Base-by-base conservation (phyloP, 2,113 vertebrate genomes). In the Ptilorrhoa leucosticta region DNA sequence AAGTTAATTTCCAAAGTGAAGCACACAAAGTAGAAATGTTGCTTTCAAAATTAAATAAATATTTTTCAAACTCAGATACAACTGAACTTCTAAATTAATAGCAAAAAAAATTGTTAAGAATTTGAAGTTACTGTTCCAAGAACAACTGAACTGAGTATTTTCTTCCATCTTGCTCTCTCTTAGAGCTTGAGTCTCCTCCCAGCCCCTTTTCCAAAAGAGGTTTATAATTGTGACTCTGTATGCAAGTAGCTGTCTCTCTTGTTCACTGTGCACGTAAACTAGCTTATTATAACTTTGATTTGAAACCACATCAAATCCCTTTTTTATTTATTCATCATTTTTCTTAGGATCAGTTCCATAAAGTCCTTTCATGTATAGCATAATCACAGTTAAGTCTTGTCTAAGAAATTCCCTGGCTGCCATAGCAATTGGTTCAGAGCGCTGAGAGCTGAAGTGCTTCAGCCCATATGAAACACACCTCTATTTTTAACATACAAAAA, bases 341-440 rank as follows among this genome's bases (percentile, higher is more conserved):
- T 93, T 79, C 81, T 89, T 61, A 76, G 81, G n/a, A 79, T 91
- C 57, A 61, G 53, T 83, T 94, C 77, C 81, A 91, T 44, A 71
- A 82, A 91, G 82, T 63, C 66, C 53, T 57, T 89, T 76, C 17
- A 10, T 39, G 37, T 87, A 65, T 30, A 89, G n/a, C 48, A 87
- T 53, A 94, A 94, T 71, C 73, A 75, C 69, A 82, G 80, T 39
- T 75, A 82, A 85, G 70, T 61, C 72, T 89, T 82, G 69, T 50
- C 73, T 83, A 65, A 94, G 80, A 83, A 89, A 83, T 57, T 79
- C 77, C 69, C 73, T 78, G 89, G 89, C 94, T 95, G 93, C 77
- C 76, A 6, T 8, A 91, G 50, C 65, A 68, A 40, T 64, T 75
- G 83, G 47, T 95, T 82, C 76, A 44, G 47, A 78, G 83, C 1